Percentiles rank a stretch among this genome's conserved stretches.
Evolutionary conservation across 2,888 invertebrate species (phyloP).

Genomic region (Latrodectus hesperus): DNA sequence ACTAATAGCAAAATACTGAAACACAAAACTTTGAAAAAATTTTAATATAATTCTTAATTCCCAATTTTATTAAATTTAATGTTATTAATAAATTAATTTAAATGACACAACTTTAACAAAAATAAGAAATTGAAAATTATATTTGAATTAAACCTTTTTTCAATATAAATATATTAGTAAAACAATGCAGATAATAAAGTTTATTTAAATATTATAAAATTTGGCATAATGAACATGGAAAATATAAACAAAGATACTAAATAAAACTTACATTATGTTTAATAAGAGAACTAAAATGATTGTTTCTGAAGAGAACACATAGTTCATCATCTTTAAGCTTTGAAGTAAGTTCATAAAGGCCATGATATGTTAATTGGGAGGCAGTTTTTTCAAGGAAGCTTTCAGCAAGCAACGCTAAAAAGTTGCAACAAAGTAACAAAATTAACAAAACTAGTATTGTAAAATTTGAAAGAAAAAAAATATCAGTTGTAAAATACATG

Average conservation of each 20-base stretch:
- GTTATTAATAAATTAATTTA: neutral
- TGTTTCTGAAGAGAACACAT: constrained; percentile 79
- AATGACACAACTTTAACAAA: neutral
- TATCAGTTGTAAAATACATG: too few relatives aligned
- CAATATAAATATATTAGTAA: neutral
- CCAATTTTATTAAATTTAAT: neutral
- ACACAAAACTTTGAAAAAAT: neutral
- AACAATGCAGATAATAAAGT: neutral
- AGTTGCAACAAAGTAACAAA: neutral
- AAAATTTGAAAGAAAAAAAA: too few relatives aligned
- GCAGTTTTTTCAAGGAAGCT: constrained; percentile 77
- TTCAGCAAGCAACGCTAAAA: constrained; percentile 76
- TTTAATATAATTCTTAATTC: neutral
- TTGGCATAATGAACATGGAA: too few relatives aligned
- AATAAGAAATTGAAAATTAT: neutral
- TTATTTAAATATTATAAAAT: neutral
- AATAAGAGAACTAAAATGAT: constrained; percentile 79
- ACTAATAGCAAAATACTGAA: too few relatives aligned
- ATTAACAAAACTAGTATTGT: too few relatives aligned
- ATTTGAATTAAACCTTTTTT: neutral
- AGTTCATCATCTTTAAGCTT: constrained; percentile 77
- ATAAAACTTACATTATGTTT: constrained; percentile 76
- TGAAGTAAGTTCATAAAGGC: constrained; percentile 76
- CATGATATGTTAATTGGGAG: constrained; percentile 78
- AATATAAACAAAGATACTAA: too few relatives aligned